These are phyloP conservation scores for Semibalanus balanoides DNA, from an alignment of 1,140 invertebrate species.

Conservation along the genomic window DNA sequence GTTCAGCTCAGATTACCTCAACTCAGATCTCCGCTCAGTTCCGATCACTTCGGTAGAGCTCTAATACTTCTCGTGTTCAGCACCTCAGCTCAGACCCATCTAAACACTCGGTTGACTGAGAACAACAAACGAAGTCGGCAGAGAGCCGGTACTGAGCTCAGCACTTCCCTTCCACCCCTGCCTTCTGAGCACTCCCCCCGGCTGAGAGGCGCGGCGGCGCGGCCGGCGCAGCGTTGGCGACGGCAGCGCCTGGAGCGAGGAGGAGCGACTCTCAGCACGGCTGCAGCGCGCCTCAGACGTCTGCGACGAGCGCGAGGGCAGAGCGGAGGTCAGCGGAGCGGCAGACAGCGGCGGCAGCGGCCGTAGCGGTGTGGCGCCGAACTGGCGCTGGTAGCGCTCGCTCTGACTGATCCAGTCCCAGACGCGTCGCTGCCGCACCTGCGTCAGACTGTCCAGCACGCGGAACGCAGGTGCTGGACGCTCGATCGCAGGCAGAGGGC, in stretches of 20 bases:
- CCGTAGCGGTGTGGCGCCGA: neutral
- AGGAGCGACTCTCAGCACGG: neutral
- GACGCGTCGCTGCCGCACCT: slow-evolving; percentile 13
- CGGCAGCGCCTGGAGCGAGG: neutral
- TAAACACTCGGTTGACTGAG: neutral
- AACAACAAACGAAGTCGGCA: neutral
- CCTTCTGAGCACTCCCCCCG: too few relatives aligned
- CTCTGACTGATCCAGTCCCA: neutral
- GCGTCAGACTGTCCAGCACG: slow-evolving; percentile 14
- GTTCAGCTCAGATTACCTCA: too few relatives aligned
- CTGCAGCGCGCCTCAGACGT: neutral
- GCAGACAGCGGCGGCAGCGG: neutral
- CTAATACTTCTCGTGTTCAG: too few relatives aligned
- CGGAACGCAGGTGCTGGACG: neutral
- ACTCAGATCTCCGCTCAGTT: too few relatives aligned
- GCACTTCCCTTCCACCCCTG: too few relatives aligned
- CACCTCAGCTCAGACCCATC: too few relatives aligned
- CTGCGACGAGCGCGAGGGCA: too few relatives aligned
- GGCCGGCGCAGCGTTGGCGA: neutral
- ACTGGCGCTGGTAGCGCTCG: neutral
- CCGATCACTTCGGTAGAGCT: too few relatives aligned
- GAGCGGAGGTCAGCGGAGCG: too few relatives aligned
- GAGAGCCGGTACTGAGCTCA: neutral
- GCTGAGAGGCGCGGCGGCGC: too few relatives aligned
- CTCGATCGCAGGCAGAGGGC: neutral